Evolutionary conservation across 2,113 vertebrate species (phyloP), one percentile per base, ranked within the genome.

Genomic region (Pao palembangensis): DNA sequence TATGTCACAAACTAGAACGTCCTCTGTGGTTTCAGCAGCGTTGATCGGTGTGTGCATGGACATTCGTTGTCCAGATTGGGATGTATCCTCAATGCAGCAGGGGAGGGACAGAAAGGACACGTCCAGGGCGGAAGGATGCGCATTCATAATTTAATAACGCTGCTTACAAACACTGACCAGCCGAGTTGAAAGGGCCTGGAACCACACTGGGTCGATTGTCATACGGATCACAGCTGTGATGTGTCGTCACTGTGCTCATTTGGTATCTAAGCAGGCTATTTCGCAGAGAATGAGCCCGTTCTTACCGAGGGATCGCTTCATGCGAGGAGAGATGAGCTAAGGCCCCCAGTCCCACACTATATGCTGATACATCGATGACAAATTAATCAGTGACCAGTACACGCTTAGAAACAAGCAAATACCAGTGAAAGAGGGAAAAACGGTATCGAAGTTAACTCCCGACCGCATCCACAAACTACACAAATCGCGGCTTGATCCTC

Each of bases 121-220:
- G 75, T 77, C 73, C 81, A 52, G 64, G 71, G 65, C 73, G 64
- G 71, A 72, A 74, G 60, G 81, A 83, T 85, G 83, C 78, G 76
- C 84, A 88, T 85, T 41, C 21, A 78, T 87, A 82, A 89, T 87
- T 74, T 56, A 85, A 88, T 86, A 75, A 84, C 47, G 69, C 72
- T 46, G 61, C 79, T 67, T 15, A 38, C 58, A 42, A 19, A 51
- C 53, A 60, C 49, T 58, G 75, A 62, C 41, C 25, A 69, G 55
- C 65, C 43, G 52, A 48, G 61, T 71, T 44, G 63, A 58, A 18
- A 44, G 52, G 41, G 50, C 23, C 51, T 23, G 23, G 31, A 44
- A 46, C 12, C 42, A 38, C 17, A 18, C 48, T n/a, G 49, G 19
- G 16, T 54, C 15, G 43, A 1, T 21, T 31, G 69, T 58, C 5